Conservation (phyloP, 2,113 vertebrate species). For the Corapipo altera region DNA sequence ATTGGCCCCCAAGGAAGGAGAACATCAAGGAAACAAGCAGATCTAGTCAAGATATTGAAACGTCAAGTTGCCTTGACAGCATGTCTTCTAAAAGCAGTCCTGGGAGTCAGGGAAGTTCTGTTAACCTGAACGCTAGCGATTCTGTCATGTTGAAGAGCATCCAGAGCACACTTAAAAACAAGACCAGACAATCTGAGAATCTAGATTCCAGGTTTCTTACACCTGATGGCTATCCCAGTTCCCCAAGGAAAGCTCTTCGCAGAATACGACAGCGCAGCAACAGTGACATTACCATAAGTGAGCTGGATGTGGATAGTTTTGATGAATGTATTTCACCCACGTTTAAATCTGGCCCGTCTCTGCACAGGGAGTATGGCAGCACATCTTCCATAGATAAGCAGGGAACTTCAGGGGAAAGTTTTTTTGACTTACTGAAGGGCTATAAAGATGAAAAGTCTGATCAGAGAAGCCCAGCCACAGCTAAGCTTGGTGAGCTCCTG, state of each 20-base stretch:
- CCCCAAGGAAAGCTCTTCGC: slow-evolving; percentile 84
- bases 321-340: slow-evolving; percentile 89
- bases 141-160: slow-evolving; percentile 93
- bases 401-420: slow-evolving; percentile 88
- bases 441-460: slow-evolving; percentile 89
- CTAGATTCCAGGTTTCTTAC: slow-evolving; percentile 86
- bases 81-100: slow-evolving; percentile 84
- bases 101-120: slow-evolving; percentile 84
- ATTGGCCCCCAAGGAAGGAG: slow-evolving; percentile 95
- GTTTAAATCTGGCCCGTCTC: slow-evolving; percentile 84
- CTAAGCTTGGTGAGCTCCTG: slow-evolving; percentile 87
- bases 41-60: slow-evolving; percentile 81
- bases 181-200: slow-evolving; percentile 83
- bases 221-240: slow-evolving; percentile 88
- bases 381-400: slow-evolving; percentile 98
- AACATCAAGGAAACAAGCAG: slow-evolving; percentile 78
- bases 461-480: slow-evolving; percentile 81
- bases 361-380: slow-evolving; percentile 96
- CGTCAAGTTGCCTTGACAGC: slow-evolving; percentile 85
- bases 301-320: slow-evolving; percentile 90
- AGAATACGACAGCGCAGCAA: slow-evolving; percentile 93
- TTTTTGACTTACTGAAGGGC: slow-evolving; percentile 90
- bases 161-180: slow-evolving; percentile 88
- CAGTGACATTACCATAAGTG: slow-evolving; percentile 93
- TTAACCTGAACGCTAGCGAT: slow-evolving; percentile 86